A percentile compares a stretch with the other conserved stretches of the same genome.
phyloP scores from a whole-genome alignment of 2,113 vertebrate genomes.

The Seriola quinqueradiata region DNA sequence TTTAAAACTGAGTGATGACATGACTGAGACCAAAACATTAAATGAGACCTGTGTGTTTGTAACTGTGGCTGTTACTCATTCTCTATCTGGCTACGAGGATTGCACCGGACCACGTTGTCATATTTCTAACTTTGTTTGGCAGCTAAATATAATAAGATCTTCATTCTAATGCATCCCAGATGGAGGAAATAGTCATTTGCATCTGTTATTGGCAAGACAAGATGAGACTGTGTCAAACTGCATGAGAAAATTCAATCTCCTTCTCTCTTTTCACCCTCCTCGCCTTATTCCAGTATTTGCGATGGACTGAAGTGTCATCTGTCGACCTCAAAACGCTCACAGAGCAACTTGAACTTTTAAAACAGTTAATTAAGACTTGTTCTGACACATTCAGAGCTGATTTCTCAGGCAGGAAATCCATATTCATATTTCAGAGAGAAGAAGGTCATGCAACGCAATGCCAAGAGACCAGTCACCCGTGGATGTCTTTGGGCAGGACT shows the following conservation, averaged over 20 bases:
- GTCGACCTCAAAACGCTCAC: slow-evolving; percentile 23
- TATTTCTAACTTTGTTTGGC: slow-evolving; percentile 56
- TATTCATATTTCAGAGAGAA: slow-evolving; percentile 56
- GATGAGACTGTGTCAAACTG: slow-evolving; percentile 23
- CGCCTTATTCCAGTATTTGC: neutral
- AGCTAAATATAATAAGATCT: slow-evolving; percentile 51
- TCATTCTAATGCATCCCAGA: slow-evolving; percentile 53
- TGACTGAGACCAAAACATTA: slow-evolving; percentile 15
- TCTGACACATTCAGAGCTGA: slow-evolving; percentile 22
- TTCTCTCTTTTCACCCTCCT: neutral
- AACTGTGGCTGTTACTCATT: slow-evolving; percentile 31
- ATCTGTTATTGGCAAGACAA: slow-evolving; percentile 46
- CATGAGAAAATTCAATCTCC: slow-evolving; percentile 32
- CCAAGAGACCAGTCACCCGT: slow-evolving; percentile 50
- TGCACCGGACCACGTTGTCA: slow-evolving; percentile 26
- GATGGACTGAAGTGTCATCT: slow-evolving; percentile 28
- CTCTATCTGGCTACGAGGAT: slow-evolving; percentile 19
- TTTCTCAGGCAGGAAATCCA: slow-evolving; percentile 63
- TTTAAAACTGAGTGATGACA: neutral
- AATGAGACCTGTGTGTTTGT: slow-evolving; percentile 17
- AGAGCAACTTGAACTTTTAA: slow-evolving; percentile 55
- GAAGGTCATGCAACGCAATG: slow-evolving; percentile 53
- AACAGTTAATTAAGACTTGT: slow-evolving; percentile 61
- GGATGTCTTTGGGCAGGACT: slow-evolving; percentile 51
- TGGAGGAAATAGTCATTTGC: slow-evolving; percentile 55